These are phyloP conservation scores for Cassiopea andromeda DNA, from an alignment of 30 jellyfish, hydroid and myxozoan genomes.

Conservation along the genomic window DNA sequence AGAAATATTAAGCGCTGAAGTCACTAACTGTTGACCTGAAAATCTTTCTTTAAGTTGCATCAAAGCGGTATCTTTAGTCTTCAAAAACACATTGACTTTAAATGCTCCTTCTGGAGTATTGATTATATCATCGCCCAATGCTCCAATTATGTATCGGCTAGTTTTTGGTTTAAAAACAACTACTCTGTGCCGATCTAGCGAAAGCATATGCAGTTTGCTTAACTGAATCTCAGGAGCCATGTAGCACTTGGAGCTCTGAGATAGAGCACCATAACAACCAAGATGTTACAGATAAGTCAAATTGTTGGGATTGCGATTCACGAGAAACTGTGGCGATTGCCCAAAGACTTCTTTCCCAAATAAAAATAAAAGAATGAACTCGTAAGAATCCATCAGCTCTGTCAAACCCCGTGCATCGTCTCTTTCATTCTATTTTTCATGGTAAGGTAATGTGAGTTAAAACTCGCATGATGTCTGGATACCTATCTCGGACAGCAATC, in stretches of 20 bases:
- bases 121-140: constrained; percentile 3
- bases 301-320: constrained; percentile 30
- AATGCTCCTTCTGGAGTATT: constrained; percentile 16
- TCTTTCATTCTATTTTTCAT: constrained; percentile 16
- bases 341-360: constrained; percentile 46
- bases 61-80: constrained; percentile 37
- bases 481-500: constrained; percentile 69
- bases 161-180: constrained; percentile 34
- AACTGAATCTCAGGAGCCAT: constrained; percentile 29
- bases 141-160: constrained; percentile 29
- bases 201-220: constrained; percentile 40
- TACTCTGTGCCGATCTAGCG: constrained; percentile 6
- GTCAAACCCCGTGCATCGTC: constrained; percentile 21
- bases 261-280: constrained; percentile 29
- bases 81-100: constrained; percentile 23
- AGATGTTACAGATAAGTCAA: constrained; percentile 21
- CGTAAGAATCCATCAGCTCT: constrained; percentile 20
- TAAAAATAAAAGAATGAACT: constrained; percentile 37
- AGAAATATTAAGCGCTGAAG: constrained; percentile 7
- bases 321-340: constrained; percentile 5
- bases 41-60: constrained; percentile 47
- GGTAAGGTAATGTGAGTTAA: constrained; percentile 40
- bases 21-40: constrained; percentile 32
- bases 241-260: constrained; percentile 18
- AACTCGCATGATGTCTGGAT: constrained; percentile 50